Evolutionary conservation across 2,888 invertebrate genomes (phyloP), one percentile per base, ranked within the genome.

Genomic region (Gasteruption jaculator): DNA sequence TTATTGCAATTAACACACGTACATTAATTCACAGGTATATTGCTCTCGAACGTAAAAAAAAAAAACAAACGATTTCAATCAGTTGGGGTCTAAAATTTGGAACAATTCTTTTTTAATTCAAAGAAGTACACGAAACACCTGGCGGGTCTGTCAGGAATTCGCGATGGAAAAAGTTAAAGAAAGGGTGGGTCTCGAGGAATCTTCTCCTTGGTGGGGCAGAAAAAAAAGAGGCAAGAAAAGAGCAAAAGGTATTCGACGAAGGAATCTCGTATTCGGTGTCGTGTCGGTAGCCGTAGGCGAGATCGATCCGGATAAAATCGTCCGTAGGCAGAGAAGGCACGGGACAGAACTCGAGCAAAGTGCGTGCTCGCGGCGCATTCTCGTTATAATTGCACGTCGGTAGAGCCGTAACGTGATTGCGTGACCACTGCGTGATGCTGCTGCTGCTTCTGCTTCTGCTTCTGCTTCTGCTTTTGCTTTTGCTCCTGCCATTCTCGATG

Each of bases 331-430:
- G 46, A 43, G 42, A 48, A 50, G 48, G 41, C 51, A 44, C 43
- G 50, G 35, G 45, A 47, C 35, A 47, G 43, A 31, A 44, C 31
- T 29, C 27, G 39, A 38, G 42, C 42, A 50, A 48, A 54, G 56
- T 61, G 61, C 60, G 61, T 56, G 62, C 61, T 56, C 50, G 48
- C 47, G 58, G 59, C 59, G 53, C 61, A 62, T 62, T 62, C 62
- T 60, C 59, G 55, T 60, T 60, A 61, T 62, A 62, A 62, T 62
- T 62, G 59, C 60, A 61, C 56, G 53, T 58, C 53, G 46, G 31
- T 39, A 32, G 19, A 39, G 14, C 29, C 50, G 57, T 58, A 59
- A 61, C 48, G 56, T 53, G 57, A 62, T 63, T 58, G 63, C 63
- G 62, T 63, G 63, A 62, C 62, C 53, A 49, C 37, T 38, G 46